These are phyloP conservation scores for Dasypogon diadema DNA, from an alignment of 2,888 invertebrate genomes.

Conservation along the genomic window DNA sequence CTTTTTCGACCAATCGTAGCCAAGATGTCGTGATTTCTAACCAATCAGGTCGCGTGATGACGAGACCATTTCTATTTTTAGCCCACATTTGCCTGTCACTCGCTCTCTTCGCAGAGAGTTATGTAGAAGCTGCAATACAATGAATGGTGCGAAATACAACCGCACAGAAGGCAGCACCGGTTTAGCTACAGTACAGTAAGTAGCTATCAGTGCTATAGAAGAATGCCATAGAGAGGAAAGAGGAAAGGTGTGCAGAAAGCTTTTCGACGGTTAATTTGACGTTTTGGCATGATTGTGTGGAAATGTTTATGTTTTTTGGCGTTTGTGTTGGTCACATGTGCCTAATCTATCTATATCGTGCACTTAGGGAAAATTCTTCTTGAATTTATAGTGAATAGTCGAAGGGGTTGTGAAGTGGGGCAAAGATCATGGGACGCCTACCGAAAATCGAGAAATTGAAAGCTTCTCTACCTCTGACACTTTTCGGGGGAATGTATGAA, in stretches of 20 bases:
- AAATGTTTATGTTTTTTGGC: not conserved
- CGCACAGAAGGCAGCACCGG: conserved; percentile 2
- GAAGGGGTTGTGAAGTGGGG: no score
- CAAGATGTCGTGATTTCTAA: not conserved
- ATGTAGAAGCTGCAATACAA: no score
- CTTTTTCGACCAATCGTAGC: not conserved
- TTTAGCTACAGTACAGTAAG: no score
- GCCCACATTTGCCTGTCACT: no score
- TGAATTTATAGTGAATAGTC: no score
- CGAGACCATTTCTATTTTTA: conserved; percentile 7
- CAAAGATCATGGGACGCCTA: no score
- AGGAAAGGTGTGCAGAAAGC: no score
- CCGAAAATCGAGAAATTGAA: not conserved
- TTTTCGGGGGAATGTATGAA: not conserved
- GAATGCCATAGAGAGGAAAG: no score
- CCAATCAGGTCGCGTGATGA: not conserved
- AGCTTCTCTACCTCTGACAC: not conserved
- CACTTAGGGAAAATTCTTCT: not conserved
- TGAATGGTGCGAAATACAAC: not conserved
- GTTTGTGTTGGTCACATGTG: not conserved
- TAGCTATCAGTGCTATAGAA: no score
- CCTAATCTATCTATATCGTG: not conserved
- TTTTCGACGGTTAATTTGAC: not conserved
- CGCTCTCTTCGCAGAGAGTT: no score
- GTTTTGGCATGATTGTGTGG: not conserved